Base-by-base conservation (phyloP, 2,113 vertebrate species). In the Sapajus apella region DNA sequence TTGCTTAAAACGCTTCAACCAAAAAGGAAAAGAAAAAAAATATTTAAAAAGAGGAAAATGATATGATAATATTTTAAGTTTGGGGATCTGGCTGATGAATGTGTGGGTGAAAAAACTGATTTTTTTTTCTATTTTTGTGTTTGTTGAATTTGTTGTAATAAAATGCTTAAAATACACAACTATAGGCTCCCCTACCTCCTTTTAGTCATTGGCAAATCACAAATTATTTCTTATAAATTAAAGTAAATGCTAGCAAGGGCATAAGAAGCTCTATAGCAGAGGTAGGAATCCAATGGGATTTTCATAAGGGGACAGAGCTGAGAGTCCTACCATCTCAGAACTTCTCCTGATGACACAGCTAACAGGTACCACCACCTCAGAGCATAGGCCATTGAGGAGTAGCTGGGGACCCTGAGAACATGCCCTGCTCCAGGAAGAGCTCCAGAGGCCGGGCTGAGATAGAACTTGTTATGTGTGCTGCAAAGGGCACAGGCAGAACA, bases 291-390 rank as follows among this genome's bases (percentile, higher is more conserved):
- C 23, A 7, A 10, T 20, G 18, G 13, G 27, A 25, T 47, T 47
- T 70, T 45, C 58, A 30, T 13, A 20, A 21, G 40, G 35, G 23
- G 18, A 16, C 32, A 70, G 61, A 70, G 35, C 4, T 11, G 8
- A 47, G 30, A 1, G 1, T 9, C 12, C 20, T n/a, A 17, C 8
- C 1, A 4, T 8, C 56, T 8, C 11, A n/a, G 64, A 17, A 8
- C 27, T 55, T 81, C 45, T 50, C 40, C 40, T 16, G 0, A 1
- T 35, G 35, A 21, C 52, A 43, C 1, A 8, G 20, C 18, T 17
- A 50, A 58, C 0, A 3, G 3, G 11, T 23, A 9, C 35, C 14
- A 11, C 17, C 35, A 27, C 12, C 25, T 40, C 18, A 18, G 3
- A 85, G 23, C 2, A 11, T 4, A 16, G 3, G 6, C 20, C 32